phyloP scores from a whole-genome alignment of 23 tunicate species.

The Trididemnum clinides region DNA sequence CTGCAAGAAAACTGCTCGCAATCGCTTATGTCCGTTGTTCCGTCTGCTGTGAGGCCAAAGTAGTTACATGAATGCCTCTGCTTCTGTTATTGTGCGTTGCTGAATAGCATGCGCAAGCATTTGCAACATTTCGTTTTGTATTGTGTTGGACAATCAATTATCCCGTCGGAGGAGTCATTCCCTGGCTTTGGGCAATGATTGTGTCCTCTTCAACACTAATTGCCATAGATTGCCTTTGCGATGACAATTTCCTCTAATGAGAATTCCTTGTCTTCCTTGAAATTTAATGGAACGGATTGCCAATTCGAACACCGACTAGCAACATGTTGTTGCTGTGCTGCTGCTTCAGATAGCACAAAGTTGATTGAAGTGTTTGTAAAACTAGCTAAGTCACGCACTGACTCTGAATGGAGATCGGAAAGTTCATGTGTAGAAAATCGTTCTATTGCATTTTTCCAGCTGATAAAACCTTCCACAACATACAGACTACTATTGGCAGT shows the following conservation, averaged over 20 bases:
- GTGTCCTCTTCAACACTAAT: neutral
- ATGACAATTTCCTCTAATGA: neutral
- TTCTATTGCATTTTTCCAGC: too few species aligned
- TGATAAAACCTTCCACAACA: too few species aligned
- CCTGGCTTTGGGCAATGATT: neutral
- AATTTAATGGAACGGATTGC: too few species aligned
- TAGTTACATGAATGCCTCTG: neutral
- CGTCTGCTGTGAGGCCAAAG: neutral
- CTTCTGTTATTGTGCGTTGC: neutral
- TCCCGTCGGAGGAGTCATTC: neutral
- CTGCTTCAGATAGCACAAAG: neutral
- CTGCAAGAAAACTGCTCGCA: neutral
- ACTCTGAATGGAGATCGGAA: too few species aligned
- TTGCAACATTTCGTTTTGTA: neutral
- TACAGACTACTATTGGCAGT: too few species aligned
- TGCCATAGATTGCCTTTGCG: neutral
- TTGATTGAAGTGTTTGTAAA: neutral
- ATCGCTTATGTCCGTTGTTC: neutral
- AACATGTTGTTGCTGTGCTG: too few species aligned
- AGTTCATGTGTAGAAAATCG: too few species aligned
- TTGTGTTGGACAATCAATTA: neutral
- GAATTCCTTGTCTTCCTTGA: too few species aligned
- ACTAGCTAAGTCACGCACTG: neutral
- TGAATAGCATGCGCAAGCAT: neutral
- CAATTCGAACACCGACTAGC: too few species aligned